phyloP scores from a whole-genome alignment of 2,888 invertebrate species.

The Scaptomyza polygonia region DNA sequence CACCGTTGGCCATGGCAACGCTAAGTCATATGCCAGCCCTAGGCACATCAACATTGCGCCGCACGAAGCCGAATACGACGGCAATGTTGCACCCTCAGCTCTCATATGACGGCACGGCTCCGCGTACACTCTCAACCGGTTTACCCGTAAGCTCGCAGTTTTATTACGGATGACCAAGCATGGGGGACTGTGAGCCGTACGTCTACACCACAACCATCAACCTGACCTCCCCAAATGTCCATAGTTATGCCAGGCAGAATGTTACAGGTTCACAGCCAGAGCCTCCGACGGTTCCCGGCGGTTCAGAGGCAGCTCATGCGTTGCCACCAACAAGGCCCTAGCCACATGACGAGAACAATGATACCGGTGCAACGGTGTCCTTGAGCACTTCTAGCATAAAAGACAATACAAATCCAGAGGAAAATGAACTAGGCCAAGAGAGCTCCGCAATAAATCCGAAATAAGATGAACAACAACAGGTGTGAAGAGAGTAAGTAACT shows the following conservation, averaged over 20 bases:
- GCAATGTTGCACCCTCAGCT: conserved; percentile 73
- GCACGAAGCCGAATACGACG: conserved; percentile 56
- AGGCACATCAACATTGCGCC: conserved; percentile 67
- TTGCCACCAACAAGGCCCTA: conserved; percentile 49
- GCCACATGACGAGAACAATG: conserved; percentile 30
- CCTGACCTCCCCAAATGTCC: conserved; percentile 30
- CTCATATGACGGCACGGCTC: conserved; percentile 83
- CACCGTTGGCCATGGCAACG: conserved; percentile 52
- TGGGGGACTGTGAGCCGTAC: conserved; percentile 58
- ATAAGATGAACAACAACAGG: conserved; percentile 36
- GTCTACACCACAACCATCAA: conserved; percentile 53
- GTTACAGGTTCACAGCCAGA: conserved; percentile 20
- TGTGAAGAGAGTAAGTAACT: conserved; percentile 26
- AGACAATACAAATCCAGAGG: conserved; percentile 66
- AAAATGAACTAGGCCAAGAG: conserved; percentile 22
- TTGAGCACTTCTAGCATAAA: conserved; percentile 31
- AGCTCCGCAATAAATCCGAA: conserved; percentile 6
- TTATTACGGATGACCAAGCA: conserved; percentile 84
- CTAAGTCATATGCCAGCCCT: conserved; percentile 45
- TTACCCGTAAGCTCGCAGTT: conserved; percentile 83
- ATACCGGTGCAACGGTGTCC: background rate
- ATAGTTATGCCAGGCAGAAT: conserved; percentile 29
- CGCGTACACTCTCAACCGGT: conserved; percentile 83
- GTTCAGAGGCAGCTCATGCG: conserved; percentile 20
- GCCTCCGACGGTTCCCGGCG: conserved; percentile 1